A percentile compares a stretch with the other conserved stretches of the same genome.
Conservation (phyloP, 1,140 invertebrate species). For the Bacillus rossius region DNA sequence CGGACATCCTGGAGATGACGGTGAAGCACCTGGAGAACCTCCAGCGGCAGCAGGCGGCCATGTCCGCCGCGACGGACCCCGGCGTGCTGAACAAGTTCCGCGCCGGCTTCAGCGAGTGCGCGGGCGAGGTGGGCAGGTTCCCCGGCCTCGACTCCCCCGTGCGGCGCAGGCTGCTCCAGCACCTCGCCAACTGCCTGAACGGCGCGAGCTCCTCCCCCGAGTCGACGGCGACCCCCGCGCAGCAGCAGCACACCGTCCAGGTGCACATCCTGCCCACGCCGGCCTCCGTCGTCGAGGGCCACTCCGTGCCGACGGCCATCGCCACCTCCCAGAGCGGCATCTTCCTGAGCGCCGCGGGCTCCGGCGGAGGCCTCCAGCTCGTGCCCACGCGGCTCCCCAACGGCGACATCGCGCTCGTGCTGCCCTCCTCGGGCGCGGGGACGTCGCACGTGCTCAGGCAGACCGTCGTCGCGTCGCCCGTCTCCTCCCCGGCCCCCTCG, state of each 20-base stretch:
- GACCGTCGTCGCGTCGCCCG: conserved; percentile 37
- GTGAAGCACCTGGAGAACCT: conserved; percentile 86
- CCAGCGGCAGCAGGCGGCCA: conserved; percentile 65
- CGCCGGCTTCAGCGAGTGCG: conserved; percentile 84
- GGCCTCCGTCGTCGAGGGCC: conserved; percentile 26
- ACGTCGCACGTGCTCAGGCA: conserved; percentile 9
- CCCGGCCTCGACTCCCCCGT: conserved; percentile 64
- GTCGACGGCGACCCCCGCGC: conserved; percentile 12
- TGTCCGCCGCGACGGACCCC: conserved; percentile 69
- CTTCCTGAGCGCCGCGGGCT: conserved; percentile 41
- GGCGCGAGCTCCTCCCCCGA: conserved; percentile 19
- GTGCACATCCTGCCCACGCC: conserved; percentile 42
- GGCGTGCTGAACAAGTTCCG: conserved; percentile 77
- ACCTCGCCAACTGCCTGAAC: conserved; percentile 63
- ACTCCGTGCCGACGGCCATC: conserved; percentile 34
- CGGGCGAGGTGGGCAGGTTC: conserved; percentile 72
- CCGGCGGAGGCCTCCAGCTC: conserved; percentile 48
- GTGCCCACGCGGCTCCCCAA: conserved; percentile 55
- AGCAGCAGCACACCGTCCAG: conserved; percentile 27
- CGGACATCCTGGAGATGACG: conserved; percentile 95
- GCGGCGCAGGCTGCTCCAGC: conserved; percentile 62
- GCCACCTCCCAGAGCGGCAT: conserved; percentile 36
- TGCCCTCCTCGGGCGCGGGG: conserved; percentile 38
- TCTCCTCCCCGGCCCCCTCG: conserved; percentile 39
- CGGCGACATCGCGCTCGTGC: conserved; percentile 54